Evolutionary conservation across 2,888 invertebrate genomes (phyloP), one percentile per base, ranked within the genome.

Genomic region (Drosophila neutralis): DNA sequence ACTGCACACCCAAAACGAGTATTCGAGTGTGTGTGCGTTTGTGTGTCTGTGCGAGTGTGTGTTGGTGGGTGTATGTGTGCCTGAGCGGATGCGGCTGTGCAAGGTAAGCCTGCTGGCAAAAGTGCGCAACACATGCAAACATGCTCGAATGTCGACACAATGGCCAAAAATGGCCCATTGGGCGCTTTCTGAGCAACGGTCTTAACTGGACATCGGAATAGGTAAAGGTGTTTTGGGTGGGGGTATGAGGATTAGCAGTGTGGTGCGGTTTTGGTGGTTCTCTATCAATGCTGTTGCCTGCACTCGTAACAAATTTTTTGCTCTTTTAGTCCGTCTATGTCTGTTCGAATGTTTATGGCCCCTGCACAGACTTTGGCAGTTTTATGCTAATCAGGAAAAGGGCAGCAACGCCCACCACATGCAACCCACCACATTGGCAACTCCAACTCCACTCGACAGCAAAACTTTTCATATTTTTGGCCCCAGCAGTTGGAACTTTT

Each of bases 351-450:
- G 73, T 83, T 83, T 84, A 81, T 83, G 62, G 67, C 57, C 82
- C 69, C 66, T 60, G 72, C 76, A 78, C 76, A 85, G 83, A 86
- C 90, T 90, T 90, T 83, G 88, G 79, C 83, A 87, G 77, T 86
- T 90, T 87, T 86, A 90, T 87, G 87, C 87, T 87, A 87, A 87
- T 87, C 87, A 90, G 80, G 80, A 83, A 89, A 87, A 81, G 69
- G 38, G 71, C 78, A 65, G 56, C 72, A 62, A 72, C 69, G 66
- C 65, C 68, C 64, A 65, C 40, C 66, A 69, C 73, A 52, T 68
- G 49, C 72, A 69, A 48, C 38, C 27, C 35, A 38, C n/a, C 2
- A 18, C 35, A 54, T 57, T 57, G 57, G 57, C 57, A 57, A 42
- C 42, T 57, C 31, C 57, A 42, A 69, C 69, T 8, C 48, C 69